Evolutionary conservation across 2,888 invertebrate species (phyloP), one percentile per base, ranked within the genome.

Genomic region (Ischnura elegans): DNA sequence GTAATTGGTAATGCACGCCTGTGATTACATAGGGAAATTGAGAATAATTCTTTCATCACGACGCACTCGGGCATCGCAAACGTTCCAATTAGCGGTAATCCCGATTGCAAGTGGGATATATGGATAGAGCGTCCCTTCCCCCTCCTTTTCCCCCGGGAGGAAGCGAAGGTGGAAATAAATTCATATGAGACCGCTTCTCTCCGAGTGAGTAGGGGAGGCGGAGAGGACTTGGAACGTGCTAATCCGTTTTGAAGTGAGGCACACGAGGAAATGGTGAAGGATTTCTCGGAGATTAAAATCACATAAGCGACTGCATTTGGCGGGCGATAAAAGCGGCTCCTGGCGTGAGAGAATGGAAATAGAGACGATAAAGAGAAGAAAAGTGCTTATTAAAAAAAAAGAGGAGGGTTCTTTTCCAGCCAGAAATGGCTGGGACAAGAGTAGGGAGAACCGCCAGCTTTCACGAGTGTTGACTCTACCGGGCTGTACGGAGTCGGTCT

Each of bases 261-360:
- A 42, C 90, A 66, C 51, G 55, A 90, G 61, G 61, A 90, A 61
- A 76, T 36, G 76, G 76, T 36, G 76, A 76, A 90, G 90, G 61
- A 90, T 90, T 90, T 66, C 25, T 61, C 10, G 66, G 90, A 90
- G 90, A 90, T 90, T 90, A 90, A 90, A 90, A 61, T 90, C 90
- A 61, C 90, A 90, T 90, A 90, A 90, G 61, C 90, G 90, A 61
- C 25, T 90, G 90, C 90, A 90, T 61, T 90, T 90, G n/a, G 43
- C 90, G 55, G 55, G 47, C 86, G 43, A 45, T 46, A 46, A 45
- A 46, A 86, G n/a, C n/a, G 86, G 45, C n/a, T 25, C 6, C 2
- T 21, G 45, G 45, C 2, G 86, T 5, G 46, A 86, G 45, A 45
- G 46, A 86, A 86, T 25, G 85, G n/a, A 10, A 46, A 13, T 25